Base-by-base conservation (phyloP, 2,797 vertebrate genomes). In the Sphenopsis melanotis region DNA sequence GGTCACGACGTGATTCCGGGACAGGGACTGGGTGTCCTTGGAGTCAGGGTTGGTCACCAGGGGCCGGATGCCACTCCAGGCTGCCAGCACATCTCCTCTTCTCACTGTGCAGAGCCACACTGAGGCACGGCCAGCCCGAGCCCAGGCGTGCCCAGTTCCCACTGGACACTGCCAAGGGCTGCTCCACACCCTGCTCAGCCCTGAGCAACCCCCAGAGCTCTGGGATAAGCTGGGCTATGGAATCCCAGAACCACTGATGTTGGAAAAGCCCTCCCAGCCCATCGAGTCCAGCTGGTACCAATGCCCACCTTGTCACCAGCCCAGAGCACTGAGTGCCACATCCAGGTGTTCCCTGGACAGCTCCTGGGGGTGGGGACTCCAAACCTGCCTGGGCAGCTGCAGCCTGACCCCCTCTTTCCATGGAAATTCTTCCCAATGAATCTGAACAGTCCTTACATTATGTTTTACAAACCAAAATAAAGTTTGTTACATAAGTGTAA, bases 21-120 rank as follows among this genome's bases (percentile, higher is more conserved):
- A 99, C 94, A 99, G 98, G 39, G 99, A 99, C 97, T 99, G 99
- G 0, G 99, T 99, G 97, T 99, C 98, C 97, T 98, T 99, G 82
- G 99, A 99, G 97, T 96, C 98, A 36, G 99, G 99, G 97, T 99
- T 98, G 1, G 98, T 99, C 46, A 99, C 99, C 95, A 99, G 98
- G 7, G 99, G 99, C 15, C 99, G 98, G 91, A 99, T 99, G 50
- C 99, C 99, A 7, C 99, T 99, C 99, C 99, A 99, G 0, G 99
- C 99, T 32, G 99, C 99, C 96, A 99, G 85, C 66, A 99, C 99
- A 2, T 99, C 99, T 70, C 99, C 99, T 96, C 99, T 98, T 82
- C 99, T 98, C 94, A 99, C 99, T 99, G 97, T 53, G 18, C 60
- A 37, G 81, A 94, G 93, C 36, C 59, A 90, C 49, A 53, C 80